Evolutionary conservation across 2,888 invertebrate species (phyloP).

Genomic region (Axea sp.): DNA sequence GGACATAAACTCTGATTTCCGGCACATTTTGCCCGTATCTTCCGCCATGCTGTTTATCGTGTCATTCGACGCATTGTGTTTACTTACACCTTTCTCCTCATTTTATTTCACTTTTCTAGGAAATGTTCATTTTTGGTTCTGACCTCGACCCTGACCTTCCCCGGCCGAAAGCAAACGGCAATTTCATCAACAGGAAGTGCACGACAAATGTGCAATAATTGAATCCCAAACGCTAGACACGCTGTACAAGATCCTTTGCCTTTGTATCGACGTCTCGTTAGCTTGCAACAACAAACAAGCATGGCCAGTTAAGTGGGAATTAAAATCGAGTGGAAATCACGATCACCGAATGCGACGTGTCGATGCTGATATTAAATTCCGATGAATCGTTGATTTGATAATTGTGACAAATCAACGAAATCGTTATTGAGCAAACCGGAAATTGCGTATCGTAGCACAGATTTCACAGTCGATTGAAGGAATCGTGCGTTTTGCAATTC

Average conservation of each 20-base stretch:
- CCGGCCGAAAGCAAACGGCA: conserved; percentile 40
- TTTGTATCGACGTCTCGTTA: conserved; percentile 32
- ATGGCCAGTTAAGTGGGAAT: conserved; percentile 15
- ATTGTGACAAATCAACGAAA: conserved; percentile 18
- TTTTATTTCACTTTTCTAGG: too few species aligned
- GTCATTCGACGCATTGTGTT: conserved; percentile 8
- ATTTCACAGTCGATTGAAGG: too few species aligned
- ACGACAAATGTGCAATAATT: conserved; percentile 41
- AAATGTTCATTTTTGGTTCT: too few species aligned
- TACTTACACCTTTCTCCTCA: too few species aligned
- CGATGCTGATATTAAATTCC: conserved; percentile 26
- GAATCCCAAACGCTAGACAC: conserved; percentile 46
- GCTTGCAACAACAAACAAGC: conserved; percentile 14
- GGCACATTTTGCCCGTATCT: conserved; percentile 23
- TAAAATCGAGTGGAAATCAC: conserved; percentile 33
- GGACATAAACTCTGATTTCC: conserved; percentile 29
- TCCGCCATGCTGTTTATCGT: conserved; percentile 14
- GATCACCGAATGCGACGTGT: conserved; percentile 11
- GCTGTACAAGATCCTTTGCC: conserved; percentile 22
- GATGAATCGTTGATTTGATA: conserved; percentile 34
- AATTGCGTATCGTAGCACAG: conserved; percentile 12
- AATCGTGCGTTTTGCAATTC: too few species aligned
- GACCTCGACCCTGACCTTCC: conserved; percentile 40
- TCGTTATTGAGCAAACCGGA: not conserved
- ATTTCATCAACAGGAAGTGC: conserved; percentile 36